phyloP scores from a whole-genome alignment of 2,888 invertebrate genomes.

The Lymantria dispar region DNA sequence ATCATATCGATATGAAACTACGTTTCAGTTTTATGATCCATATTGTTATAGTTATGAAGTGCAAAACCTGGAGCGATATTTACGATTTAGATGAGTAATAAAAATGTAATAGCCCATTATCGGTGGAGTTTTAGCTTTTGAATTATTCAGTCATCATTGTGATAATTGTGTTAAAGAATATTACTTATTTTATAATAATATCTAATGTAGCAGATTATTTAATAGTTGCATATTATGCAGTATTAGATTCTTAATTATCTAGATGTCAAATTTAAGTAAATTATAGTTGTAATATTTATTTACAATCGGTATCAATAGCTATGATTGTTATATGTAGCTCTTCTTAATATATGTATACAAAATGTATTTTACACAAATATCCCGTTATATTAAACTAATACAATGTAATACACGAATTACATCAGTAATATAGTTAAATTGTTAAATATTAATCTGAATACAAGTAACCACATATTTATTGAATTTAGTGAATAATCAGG shows the following conservation, averaged over 20 bases:
- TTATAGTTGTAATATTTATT: too few relatives aligned
- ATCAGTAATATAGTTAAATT: too few relatives aligned
- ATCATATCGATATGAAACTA: slow-evolving; percentile 56
- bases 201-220: slow-evolving; percentile 3
- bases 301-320: too few relatives aligned
- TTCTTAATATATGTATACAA: too few relatives aligned
- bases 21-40: slow-evolving; percentile 52
- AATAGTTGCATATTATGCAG: slow-evolving; percentile 4
- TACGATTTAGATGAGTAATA: slow-evolving; percentile 42
- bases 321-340: too few relatives aligned
- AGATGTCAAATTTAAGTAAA: too few relatives aligned
- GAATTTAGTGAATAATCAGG: too few relatives aligned
- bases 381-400: too few relatives aligned
- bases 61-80: slow-evolving; percentile 37
- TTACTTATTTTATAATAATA: slow-evolving; percentile 6
- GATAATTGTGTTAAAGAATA: slow-evolving; percentile 21
- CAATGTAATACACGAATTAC: too few relatives aligned
- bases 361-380: too few relatives aligned
- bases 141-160: slow-evolving; percentile 30
- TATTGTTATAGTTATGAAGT: slow-evolving; percentile 39
- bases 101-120: slow-evolving; percentile 39
- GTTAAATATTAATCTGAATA: too few relatives aligned
- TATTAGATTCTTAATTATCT: neutral
- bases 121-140: slow-evolving; percentile 21
- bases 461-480: too few relatives aligned